These are phyloP conservation scores for Diachasma alloeum DNA, from an alignment of 1,140 invertebrate species.

Conservation along the genomic window DNA sequence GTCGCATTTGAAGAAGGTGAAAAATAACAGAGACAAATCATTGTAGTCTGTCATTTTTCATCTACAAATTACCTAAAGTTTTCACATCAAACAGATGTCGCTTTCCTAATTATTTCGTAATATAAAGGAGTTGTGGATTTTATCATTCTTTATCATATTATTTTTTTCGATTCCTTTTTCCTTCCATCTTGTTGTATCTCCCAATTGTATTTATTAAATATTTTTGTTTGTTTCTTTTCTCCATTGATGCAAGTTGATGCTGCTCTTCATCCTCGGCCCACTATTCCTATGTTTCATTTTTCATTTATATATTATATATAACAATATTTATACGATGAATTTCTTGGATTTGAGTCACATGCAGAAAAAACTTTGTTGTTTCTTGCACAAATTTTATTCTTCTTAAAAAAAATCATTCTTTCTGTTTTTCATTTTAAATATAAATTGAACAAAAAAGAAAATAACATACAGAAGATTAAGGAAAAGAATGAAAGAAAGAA, in stretches of 20 bases:
- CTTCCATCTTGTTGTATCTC: neutral
- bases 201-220: slow-evolving; percentile 10
- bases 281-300: slow-evolving; percentile 62
- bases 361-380: slow-evolving; percentile 60
- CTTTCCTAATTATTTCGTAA: slow-evolving; percentile 46
- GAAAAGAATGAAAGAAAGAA: slow-evolving; percentile 32
- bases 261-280: slow-evolving; percentile 41
- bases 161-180: slow-evolving; percentile 18
- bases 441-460: neutral
- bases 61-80: slow-evolving; percentile 49
- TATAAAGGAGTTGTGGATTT: slow-evolving; percentile 31
- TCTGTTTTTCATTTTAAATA: slow-evolving; percentile 56
- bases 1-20: neutral
- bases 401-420: slow-evolving; percentile 62
- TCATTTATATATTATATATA: slow-evolving; percentile 63
- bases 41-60: slow-evolving; percentile 35
- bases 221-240: slow-evolving; percentile 16
- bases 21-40: slow-evolving; percentile 40
- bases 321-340: slow-evolving; percentile 66
- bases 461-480: slow-evolving; percentile 34
- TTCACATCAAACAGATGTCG: slow-evolving; percentile 53
- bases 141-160: slow-evolving; percentile 21
- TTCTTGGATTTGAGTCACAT: slow-evolving; percentile 60
- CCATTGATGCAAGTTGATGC: neutral
- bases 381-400: slow-evolving; percentile 48